phyloP scores from a whole-genome alignment of 2,113 vertebrate genomes.

The Connochaetes taurinus region DNA sequence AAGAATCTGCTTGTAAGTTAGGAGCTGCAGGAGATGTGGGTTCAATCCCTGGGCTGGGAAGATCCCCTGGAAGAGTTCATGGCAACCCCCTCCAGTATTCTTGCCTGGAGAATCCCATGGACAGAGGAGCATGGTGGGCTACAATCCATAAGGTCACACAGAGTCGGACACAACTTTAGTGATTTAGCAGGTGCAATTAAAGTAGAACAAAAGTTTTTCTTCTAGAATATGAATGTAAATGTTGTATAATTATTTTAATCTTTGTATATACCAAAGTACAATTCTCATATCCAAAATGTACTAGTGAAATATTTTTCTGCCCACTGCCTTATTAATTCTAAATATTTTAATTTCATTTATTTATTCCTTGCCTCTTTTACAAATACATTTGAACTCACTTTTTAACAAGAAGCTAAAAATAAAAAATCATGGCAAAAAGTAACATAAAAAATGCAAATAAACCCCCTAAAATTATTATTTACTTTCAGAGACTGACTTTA shows the following conservation, averaged over 20 bases:
- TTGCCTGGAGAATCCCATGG: neutral
- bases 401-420: neutral
- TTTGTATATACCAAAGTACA: neutral
- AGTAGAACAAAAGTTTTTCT: neutral
- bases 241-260: neutral
- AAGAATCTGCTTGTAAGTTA: neutral
- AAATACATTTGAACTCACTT: neutral
- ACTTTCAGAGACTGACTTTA: neutral
- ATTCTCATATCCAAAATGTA: neutral
- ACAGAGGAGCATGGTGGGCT: neutral
- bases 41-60: neutral
- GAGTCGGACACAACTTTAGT: neutral
- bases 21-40: neutral
- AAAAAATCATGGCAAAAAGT: neutral
- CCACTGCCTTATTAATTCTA: neutral
- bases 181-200: neutral
- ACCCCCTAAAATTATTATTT: neutral
- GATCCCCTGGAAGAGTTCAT: neutral
- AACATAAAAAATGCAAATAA: neutral
- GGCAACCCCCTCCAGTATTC: neutral
- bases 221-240: neutral
- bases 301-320: neutral
- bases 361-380: neutral
- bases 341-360: neutral
- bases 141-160: neutral